Conservation (phyloP, 2,888 invertebrate species). For the Blastobasis adustella region DNA sequence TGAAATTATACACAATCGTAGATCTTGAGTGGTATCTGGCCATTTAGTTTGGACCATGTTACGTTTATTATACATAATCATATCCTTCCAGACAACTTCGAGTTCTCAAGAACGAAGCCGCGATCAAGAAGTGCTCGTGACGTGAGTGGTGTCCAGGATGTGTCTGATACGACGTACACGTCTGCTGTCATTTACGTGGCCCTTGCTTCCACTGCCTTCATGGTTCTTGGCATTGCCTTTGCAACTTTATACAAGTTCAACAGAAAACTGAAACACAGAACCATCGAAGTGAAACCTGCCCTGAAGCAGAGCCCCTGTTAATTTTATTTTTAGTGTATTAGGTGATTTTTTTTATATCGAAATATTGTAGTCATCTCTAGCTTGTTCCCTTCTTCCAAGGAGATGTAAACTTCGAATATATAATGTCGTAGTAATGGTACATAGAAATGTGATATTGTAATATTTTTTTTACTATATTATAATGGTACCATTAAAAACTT, state of each 20-base stretch:
- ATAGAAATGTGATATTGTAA: slow-evolving; percentile 31
- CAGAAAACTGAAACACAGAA: slow-evolving; percentile 24
- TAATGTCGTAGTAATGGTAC: slow-evolving; percentile 11
- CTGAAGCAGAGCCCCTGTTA: slow-evolving; percentile 23
- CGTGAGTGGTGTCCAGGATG: slow-evolving; percentile 26
- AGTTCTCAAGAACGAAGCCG: slow-evolving; percentile 49
- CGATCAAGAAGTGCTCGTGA: slow-evolving; percentile 51
- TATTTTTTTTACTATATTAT: slow-evolving; percentile 28
- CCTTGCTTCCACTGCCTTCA: slow-evolving; percentile 37
- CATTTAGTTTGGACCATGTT: no score
- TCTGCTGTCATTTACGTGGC: slow-evolving; percentile 35
- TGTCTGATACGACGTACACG: slow-evolving; percentile 23
- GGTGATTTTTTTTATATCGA: no score
- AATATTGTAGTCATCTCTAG: no score
- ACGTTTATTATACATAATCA: no score
- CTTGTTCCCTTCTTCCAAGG: no score
- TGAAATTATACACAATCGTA: no score
- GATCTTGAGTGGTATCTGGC: no score
- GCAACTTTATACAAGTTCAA: slow-evolving; percentile 32
- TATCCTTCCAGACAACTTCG: slow-evolving; percentile 52
- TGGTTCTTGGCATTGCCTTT: slow-evolving; percentile 29
- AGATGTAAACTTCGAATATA: slow-evolving; percentile 9
- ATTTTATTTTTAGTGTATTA: slow-evolving; percentile 2
- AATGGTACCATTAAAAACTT: slow-evolving; percentile 20
- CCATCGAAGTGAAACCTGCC: slow-evolving; percentile 8